phyloP scores from a whole-genome alignment of 2,113 vertebrate genomes.

The Phoxinus phoxinus region DNA sequence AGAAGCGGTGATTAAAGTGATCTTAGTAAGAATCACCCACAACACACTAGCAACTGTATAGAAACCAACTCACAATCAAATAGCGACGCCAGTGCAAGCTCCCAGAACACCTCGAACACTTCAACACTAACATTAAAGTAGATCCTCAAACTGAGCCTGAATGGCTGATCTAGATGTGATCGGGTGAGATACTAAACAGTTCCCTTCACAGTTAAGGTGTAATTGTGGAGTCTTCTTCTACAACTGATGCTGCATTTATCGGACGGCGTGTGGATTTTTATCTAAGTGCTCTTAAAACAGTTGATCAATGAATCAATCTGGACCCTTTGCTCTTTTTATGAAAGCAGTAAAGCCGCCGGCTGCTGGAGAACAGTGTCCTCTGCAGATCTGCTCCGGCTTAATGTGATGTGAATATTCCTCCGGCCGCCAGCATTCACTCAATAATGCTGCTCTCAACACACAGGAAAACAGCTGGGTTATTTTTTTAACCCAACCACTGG shows the following conservation, averaged over 20 bases:
- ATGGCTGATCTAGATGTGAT: not conserved
- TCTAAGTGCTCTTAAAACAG: conserved; percentile 51
- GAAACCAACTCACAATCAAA: too few species aligned
- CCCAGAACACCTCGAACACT: too few species aligned
- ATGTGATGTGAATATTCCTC: conserved; percentile 71
- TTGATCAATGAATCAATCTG: conserved; percentile 64
- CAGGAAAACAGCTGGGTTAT: too few species aligned
- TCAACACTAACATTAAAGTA: too few species aligned
- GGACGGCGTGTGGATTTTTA: conserved; percentile 24
- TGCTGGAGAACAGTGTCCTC: conserved; percentile 64
- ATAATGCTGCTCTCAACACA: conserved; percentile 59
- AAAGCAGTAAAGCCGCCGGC: conserved; percentile 53
- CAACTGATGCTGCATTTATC: conserved; percentile 6
- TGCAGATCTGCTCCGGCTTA: conserved; percentile 72
- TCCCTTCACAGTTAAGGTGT: not conserved
- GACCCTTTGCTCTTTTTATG: conserved; percentile 65
- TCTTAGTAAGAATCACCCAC: too few species aligned
- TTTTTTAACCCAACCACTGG: too few species aligned
- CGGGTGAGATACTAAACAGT: not conserved
- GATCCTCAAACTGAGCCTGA: not conserved
- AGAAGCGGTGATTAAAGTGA: too few species aligned
- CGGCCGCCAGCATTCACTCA: conserved; percentile 61
- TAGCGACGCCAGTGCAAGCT: too few species aligned
- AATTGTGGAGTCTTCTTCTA: not conserved
- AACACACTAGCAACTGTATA: too few species aligned